Base-by-base conservation (phyloP, 2,797 vertebrate genomes). In the Anguilla anguilla region DNA sequence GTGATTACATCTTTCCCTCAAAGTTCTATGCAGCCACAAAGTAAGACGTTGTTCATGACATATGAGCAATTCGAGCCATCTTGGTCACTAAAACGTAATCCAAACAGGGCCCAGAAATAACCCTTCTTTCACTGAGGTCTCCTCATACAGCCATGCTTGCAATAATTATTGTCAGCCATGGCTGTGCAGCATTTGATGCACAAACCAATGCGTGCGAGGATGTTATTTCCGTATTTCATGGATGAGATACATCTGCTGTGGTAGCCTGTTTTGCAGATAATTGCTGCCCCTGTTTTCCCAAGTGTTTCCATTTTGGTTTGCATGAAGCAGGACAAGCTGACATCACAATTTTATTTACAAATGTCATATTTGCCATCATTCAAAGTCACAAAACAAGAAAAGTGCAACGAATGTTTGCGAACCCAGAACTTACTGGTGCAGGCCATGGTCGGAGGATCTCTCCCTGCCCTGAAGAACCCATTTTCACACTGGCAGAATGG, bases 401-500 rank as follows among this genome's bases (percentile, higher is more conserved):
- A 69, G 28, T 69, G n/a, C 72, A 57, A 55, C 55, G 49, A 6
- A 22, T 84, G 9, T n/a, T 25, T 6, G 2, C 43, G 35, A 6
- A 39, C 6, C 7, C 85, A 25, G 35, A 25, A 95, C 98, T 98
- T 94, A 99, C 99, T 96, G 95, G 99, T 99, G 93, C 99, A 99
- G 87, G 98, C 97, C 96, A 97, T 98, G 87, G 97, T 97, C 88
- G 98, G 96, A 69, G 98, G 97, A 92, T 99, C 99, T 94, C 97
- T 98, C 91, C 96, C 95, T 83, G 98, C 97, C 91, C 99, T 95
- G 95, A 97, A 99, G 95, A 97, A 99, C 89, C 97, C 97, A 89
- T 98, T 98, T 90, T 99, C 98, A 92, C 99, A 99, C 90, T 97
- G 97, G 92, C 99, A 99, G 89, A 98, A 95, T 85, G 98, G 96